Evolutionary conservation across 2,797 vertebrate genomes (phyloP).

Genomic region (Malacoctenus gilli): DNA sequence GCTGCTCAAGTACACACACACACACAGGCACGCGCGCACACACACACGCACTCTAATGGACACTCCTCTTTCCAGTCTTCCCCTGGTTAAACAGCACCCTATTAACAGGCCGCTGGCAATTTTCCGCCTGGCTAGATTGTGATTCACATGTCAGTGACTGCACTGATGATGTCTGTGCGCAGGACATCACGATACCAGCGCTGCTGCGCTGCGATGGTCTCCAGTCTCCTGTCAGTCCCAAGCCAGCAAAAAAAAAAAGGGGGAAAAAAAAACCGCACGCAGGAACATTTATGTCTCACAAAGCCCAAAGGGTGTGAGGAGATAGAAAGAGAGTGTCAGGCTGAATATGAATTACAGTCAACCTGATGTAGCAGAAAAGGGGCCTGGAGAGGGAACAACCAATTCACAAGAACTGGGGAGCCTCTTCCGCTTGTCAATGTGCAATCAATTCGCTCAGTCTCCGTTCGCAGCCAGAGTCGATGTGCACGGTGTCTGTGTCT

Average conservation of each 20-base stretch:
- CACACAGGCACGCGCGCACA: constrained; percentile 1
- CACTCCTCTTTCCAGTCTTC: constrained; percentile 26
- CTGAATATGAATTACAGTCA: background rate
- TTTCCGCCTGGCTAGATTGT: constrained; percentile 66
- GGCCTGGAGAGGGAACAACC: background rate
- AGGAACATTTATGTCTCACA: constrained; percentile 14
- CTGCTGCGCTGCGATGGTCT: constrained; percentile 1
- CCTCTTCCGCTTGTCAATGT: background rate
- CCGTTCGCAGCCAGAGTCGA: background rate
- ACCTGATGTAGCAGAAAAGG: background rate
- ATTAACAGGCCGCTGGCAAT: constrained; percentile 66
- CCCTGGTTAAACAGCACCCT: constrained; percentile 62
- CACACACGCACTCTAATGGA: constrained; percentile 11
- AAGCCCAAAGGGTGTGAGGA: background rate
- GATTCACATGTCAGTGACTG: constrained; percentile 63
- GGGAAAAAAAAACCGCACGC: too few relatives aligned
- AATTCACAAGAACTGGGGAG: background rate
- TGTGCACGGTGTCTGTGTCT: too few relatives aligned
- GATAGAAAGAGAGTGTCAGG: background rate
- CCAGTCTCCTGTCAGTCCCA: constrained; percentile 9
- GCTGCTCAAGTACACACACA: background rate
- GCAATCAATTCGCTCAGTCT: background rate
- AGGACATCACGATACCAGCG: constrained; percentile 22
- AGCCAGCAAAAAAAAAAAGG: constrained; percentile 2
- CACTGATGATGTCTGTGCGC: constrained; percentile 46